Evolutionary conservation across 30 jellyfish, hydroid and myxozoan genomes (phyloP), one percentile per base, ranked within the genome.

Genomic region (Sanderia malayensis): DNA sequence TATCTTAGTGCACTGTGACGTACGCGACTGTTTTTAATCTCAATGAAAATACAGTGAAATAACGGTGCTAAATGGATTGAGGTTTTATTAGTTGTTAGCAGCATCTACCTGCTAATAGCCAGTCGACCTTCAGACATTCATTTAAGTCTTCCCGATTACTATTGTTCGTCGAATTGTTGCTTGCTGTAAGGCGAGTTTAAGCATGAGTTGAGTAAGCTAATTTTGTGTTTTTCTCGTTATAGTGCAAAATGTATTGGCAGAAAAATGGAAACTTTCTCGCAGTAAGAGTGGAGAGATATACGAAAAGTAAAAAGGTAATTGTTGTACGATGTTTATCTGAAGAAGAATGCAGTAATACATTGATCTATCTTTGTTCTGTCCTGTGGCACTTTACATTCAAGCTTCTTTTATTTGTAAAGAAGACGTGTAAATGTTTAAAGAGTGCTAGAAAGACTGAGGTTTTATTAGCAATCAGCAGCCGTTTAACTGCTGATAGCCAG

Each of bases 241-340:
- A 89, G 98, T 90, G 98, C 59, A 83, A 87, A 69, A 90, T 90
- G 98, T 67, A 81, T 67, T 90, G 98, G 98, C 98, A 90, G 55
- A 90, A 90, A 73, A 77, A 70, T n/a, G 98, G 98, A 2, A 95
- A 79, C 57, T 90, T 52, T 73, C 64, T 90, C 30, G 94, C 96
- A 24, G 98, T 90, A 32, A 90, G 73, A 83, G 98, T 90, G 20
- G 98, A 84, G 53, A 80, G 98, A 26, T 80, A 70, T 83, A 90
- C 96, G 6, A 90, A 90, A 57, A 83, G 96, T 47, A 90, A 79
- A 71, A 90, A 90, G 98, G 98, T 90, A 68, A 8, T 31, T 7
- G 71, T n/a, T n/a, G n/a, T n/a, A n/a, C n/a, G n/a, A n/a, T n/a
- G n/a, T n/a, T n/a, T n/a, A n/a, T n/a, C n/a, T n/a, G n/a, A n/a